Evolutionary conservation across 1,140 invertebrate genomes (phyloP), one percentile per base, ranked within the genome.

Genomic region (Polypedilum vanderplanki): DNA sequence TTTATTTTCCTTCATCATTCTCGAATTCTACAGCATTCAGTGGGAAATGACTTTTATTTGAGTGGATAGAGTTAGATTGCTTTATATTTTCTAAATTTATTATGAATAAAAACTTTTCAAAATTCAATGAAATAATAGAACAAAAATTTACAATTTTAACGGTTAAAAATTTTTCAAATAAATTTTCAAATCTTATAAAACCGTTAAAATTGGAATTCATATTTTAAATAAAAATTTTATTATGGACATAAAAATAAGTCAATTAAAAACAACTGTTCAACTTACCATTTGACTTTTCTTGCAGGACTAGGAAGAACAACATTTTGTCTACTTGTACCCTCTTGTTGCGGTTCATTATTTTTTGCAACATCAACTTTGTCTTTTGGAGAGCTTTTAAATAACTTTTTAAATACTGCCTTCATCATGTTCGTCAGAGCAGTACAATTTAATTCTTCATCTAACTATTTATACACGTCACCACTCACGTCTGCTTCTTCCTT

Each of bases 351-450:
- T 15, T 57, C 46, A 3, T 12, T 70, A 20, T 70, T 70, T 18
- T 85, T 22, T 73, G 80, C 80, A 12, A 85, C 87, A 20, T 85
- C 88, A 73, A 89, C 87, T 24, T 87, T 86, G 20, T 88, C 87
- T 79, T 89, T 91, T 78, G 87, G 88, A 8, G 88, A 87, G 33
- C 88, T 86, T 76, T 88, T 88, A 80, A 93, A 93, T 75, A 93
- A 83, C 82, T 91, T 91, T 76, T 90, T 84, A 80, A 93, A 89
- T 33, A 90, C 91, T 22, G 90, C 89, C 18, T 70, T 70, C 65
- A 70, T 70, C 65, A n/a, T 57, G 12, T 57, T 57, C 46, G 12
- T 57, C 46, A 57, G 5, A 33, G 24, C 24, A 33, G 24, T 33
- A 33, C 24, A 33, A 1, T 57, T 57, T 57, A 57, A 57, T 57